Base-by-base conservation (phyloP, 37 sponge, comb jelly and placozoan species). In the Axinella damicornis region DNA sequence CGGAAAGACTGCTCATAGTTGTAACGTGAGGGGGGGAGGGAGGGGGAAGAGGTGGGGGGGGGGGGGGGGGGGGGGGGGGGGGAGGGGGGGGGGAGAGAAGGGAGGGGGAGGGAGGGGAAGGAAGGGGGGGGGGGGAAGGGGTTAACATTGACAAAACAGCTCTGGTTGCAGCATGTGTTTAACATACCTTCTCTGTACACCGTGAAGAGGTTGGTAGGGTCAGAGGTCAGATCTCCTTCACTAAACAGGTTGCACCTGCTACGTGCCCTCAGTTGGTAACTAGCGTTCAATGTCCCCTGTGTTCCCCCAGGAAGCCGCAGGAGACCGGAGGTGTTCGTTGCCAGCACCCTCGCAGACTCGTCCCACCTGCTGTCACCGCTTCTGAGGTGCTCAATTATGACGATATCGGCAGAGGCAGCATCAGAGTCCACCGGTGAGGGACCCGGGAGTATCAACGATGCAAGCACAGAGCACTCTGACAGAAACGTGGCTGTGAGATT, bases 1-100 rank as follows among this genome's bases (percentile, higher is more conserved):
- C 85, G 21, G 25, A 5, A 19, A 76, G 52, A 18, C 39, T 53
- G 24, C 55, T 22, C 52, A 38, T 65, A 78, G 53, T 63, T 78
- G 65, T 78, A 78, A 57, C 30, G 55, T 4, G 83, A 16, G n/a
- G n/a, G n/a, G n/a, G n/a, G n/a, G n/a, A n/a, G n/a, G n/a, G n/a
- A n/a, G n/a, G n/a, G n/a, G n/a, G n/a, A n/a, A n/a, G n/a, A n/a
- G n/a, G n/a, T n/a, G n/a, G n/a, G n/a, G n/a, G n/a, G n/a, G 32
- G 46, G 9, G 9, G 46, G 46, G 9, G 46, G 9, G 46, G 46
- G 9, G 46, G 46, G 46, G 9, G 46, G 46, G 46, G 46, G 9
- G 9, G 9, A 9, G 9, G 46, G 46, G 9, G 46, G 46, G 9
- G 46, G 4, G 46, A 9, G 46, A 46, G 9, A 9, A 46, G 46